Evolutionary conservation across 2,797 vertebrate species (phyloP), one percentile per base, ranked within the genome.

Genomic region (Nyctibius grandis): DNA sequence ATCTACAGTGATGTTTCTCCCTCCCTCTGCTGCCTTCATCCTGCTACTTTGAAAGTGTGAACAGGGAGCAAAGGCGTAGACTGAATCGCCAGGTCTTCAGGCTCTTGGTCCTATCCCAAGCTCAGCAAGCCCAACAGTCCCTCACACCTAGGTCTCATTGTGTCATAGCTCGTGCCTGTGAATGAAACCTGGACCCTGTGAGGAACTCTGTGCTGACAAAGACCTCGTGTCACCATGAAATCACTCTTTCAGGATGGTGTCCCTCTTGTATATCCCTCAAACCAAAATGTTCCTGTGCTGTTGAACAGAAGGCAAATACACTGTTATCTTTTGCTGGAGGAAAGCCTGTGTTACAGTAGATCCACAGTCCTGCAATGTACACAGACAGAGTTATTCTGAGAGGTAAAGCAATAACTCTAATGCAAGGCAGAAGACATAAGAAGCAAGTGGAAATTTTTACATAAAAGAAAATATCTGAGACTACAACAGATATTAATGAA

Each of bases 391-490:
- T 57, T 95, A 79, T 83, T 79, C 76, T 94, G 91, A 95, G 86
- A 76, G 29, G 77, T 70, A 81, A 56, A 86, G 85, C 69, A 82
- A 31, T 89, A 92, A 92, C 38, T 93, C 82, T 91, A 92, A 93
- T 85, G 81, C 42, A 74, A 96, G 85, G 88, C 88, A 95, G 93
- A 85, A 96, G 94, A 95, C 77, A 87, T 94, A 94, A 93, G 40
- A 93, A 90, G 79, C 92, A 96, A 96, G 78, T 96, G 94, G 95
- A 96, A 97, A 95, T 95, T 96, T 97, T 97, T 91, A 80, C 89
- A 92, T 83, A 61, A 93, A 95, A 95, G 88, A 97, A 98, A 97
- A 91, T 95, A 93, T 85, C 83, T 88, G 80, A 94, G 82, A 57
- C 76, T 88, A 77, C 90, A 95, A 90, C 85, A 90, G 93, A 89